A percentile compares a stretch with the other conserved stretches of the same genome.
These are phyloP conservation scores for Tretioscincus oriximinensis DNA, from an alignment of 2,113 vertebrate genomes.

Conservation along the genomic window DNA sequence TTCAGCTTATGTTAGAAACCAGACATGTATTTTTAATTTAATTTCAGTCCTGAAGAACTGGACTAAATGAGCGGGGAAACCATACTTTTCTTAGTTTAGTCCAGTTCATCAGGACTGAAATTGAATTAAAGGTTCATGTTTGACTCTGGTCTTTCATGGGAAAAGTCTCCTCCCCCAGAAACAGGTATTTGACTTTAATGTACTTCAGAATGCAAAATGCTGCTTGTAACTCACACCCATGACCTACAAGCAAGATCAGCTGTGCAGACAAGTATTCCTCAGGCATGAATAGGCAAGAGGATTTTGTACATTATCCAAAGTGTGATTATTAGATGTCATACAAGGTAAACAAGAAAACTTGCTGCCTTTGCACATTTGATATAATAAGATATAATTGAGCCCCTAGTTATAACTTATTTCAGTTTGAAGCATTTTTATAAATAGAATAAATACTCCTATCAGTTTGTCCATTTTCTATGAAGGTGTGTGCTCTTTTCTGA, in stretches of 20 bases:
- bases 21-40: too few relatives aligned
- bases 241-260: slow-evolving; percentile 40
- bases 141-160: background rate
- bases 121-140: too few relatives aligned
- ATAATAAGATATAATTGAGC: slow-evolving; percentile 5
- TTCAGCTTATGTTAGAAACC: slow-evolving; percentile 19
- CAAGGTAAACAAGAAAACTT: slow-evolving; percentile 3
- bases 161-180: slow-evolving; percentile 5
- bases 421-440: background rate
- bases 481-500: background rate
- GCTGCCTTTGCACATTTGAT: background rate
- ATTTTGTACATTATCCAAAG: slow-evolving; percentile 11
- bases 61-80: too few relatives aligned
- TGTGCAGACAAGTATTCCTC: slow-evolving; percentile 41
- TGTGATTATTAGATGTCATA: slow-evolving; percentile 10
- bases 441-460: background rate
- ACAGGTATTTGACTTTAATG: slow-evolving; percentile 31
- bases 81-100: too few relatives aligned
- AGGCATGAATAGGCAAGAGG: slow-evolving; percentile 32
- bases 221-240: slow-evolving; percentile 50
- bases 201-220: slow-evolving; percentile 45
- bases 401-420: background rate
- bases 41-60: too few relatives aligned
- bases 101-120: too few relatives aligned
- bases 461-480: background rate